Percentiles rank a stretch among this genome's conserved stretches.
Conservation (phyloP, 2,797 vertebrate genomes). For the Champsocephalus esox region DNA sequence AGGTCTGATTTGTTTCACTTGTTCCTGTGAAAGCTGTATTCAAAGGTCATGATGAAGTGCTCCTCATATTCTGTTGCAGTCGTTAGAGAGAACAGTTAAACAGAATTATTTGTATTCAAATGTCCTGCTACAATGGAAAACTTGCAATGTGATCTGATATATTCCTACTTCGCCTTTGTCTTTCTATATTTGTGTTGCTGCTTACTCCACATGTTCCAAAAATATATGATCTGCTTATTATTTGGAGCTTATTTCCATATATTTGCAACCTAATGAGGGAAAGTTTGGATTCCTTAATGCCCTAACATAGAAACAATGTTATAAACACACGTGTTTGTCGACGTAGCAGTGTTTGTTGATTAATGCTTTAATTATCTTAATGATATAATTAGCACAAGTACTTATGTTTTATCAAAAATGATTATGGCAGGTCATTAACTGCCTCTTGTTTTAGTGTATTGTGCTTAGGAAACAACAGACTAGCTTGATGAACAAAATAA, state of each 20-base stretch:
- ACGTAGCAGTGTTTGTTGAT: constrained; percentile 49
- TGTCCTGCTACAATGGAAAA: neutral
- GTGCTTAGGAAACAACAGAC: constrained; percentile 5
- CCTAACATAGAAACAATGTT: constrained; percentile 13
- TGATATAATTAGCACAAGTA: constrained; percentile 47
- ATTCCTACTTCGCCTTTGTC: neutral
- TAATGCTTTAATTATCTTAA: constrained; percentile 61
- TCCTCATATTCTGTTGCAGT: constrained; percentile 6
- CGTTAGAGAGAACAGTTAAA: constrained; percentile 10
- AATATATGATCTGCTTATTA: constrained; percentile 2
- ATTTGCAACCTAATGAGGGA: constrained; percentile 24
- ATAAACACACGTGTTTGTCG: constrained; percentile 32
- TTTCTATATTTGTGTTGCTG: neutral
- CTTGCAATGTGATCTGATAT: neutral
- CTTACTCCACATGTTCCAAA: neutral
- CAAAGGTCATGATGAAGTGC: constrained; percentile 31
- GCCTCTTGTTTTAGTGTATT: constrained; percentile 26
- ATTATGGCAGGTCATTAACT: constrained; percentile 25
- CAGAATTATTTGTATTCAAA: constrained; percentile 13
- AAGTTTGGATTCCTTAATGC: constrained; percentile 17
- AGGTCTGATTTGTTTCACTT: constrained; percentile 14
- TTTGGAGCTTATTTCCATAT: constrained; percentile 4
- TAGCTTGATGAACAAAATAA: constrained; percentile 2
- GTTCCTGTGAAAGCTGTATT: neutral
- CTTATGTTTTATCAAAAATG: constrained; percentile 38